Evolutionary conservation across 2,113 vertebrate genomes (phyloP).

Genomic region (Apodemus sylvaticus): DNA sequence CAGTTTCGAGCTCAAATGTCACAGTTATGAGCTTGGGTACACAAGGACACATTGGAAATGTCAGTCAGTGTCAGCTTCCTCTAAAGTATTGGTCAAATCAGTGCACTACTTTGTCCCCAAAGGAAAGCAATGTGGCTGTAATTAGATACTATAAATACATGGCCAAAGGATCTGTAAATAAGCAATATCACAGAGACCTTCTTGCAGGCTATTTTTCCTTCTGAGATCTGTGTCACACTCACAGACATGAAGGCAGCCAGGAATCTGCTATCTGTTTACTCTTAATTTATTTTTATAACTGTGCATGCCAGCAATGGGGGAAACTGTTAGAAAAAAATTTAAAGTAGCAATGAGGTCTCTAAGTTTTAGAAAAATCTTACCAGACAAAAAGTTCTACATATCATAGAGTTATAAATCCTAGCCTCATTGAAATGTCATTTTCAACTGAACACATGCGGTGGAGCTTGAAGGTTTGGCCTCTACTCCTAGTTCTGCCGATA

Average conservation of each 20-base stretch:
- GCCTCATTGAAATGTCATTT: slow-evolving; percentile 7
- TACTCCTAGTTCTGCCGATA: not conserved
- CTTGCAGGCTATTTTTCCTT: slow-evolving; percentile 39
- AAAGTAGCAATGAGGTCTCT: slow-evolving; percentile 24
- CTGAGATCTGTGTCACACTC: slow-evolving; percentile 45
- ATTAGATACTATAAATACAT: slow-evolving; percentile 58
- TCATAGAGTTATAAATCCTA: not conserved
- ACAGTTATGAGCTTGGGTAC: slow-evolving; percentile 5
- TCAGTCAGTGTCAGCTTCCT: not conserved
- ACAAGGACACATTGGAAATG: slow-evolving; percentile 43
- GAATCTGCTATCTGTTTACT: slow-evolving; percentile 60
- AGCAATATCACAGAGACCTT: slow-evolving; percentile 31
- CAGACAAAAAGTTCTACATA: slow-evolving; percentile 25
- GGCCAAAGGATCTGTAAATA: slow-evolving; percentile 50
- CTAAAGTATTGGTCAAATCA: slow-evolving; percentile 7
- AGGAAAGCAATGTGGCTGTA: slow-evolving; percentile 22
- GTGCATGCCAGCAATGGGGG: not conserved
- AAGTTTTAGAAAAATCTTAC: slow-evolving; percentile 22
- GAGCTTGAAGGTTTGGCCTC: not conserved
- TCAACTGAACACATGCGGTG: not conserved
- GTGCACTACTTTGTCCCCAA: slow-evolving; percentile 20
- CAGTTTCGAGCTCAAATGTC: not conserved
- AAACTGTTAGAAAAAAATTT: slow-evolving; percentile 33
- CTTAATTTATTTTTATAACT: slow-evolving; percentile 58
- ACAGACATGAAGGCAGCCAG: slow-evolving; percentile 62